Percentiles rank a stretch among this genome's conserved stretches.
Conservation (phyloP, 2,797 vertebrate genomes). For the Erethizon dorsatum region DNA sequence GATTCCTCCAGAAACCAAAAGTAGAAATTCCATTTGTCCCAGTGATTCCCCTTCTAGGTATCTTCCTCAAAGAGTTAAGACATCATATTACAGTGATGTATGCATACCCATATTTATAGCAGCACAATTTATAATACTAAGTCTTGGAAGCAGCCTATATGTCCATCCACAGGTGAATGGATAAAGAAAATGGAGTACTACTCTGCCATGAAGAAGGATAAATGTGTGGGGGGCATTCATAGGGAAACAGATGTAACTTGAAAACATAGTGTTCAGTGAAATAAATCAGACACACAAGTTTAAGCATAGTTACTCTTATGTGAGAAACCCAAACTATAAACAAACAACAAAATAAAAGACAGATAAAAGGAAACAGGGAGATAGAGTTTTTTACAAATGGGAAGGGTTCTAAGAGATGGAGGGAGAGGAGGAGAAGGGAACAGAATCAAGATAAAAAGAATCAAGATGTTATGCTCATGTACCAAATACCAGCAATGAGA, state of each 20-base stretch:
- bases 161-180: not conserved
- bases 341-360: not conserved
- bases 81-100: not conserved
- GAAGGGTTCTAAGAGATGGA: not conserved
- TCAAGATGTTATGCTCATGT: not conserved
- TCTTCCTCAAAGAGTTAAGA: not conserved
- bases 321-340: not conserved
- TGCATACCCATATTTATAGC: not conserved
- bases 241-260: not conserved
- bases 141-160: not conserved
- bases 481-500: not conserved
- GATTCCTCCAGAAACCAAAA: not conserved
- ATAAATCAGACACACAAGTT: not conserved
- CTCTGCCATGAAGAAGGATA: not conserved
- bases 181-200: not conserved
- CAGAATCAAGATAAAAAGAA: not conserved
- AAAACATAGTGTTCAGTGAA: not conserved
- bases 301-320: not conserved
- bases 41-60: not conserved
- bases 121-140: not conserved
- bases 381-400: not conserved
- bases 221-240: not conserved
- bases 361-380: not conserved
- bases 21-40: not conserved
- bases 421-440: not conserved